These are phyloP conservation scores for Theocolax elegans DNA, from an alignment of 1,140 invertebrate species.

Conservation along the genomic window DNA sequence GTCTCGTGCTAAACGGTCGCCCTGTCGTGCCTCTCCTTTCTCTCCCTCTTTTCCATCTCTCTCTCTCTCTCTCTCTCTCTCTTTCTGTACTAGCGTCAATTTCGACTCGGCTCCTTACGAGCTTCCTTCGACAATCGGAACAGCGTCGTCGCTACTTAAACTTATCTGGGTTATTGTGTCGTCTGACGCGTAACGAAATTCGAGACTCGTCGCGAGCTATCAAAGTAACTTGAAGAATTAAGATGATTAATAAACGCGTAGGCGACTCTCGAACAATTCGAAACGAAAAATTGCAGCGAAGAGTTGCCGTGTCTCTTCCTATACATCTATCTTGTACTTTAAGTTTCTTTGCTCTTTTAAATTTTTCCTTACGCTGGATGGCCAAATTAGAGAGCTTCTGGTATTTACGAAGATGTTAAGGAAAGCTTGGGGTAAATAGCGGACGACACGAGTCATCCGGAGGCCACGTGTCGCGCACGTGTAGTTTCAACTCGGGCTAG, in stretches of 20 bases:
- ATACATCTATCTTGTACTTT: no score
- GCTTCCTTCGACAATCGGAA: neutral
- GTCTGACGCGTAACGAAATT: neutral
- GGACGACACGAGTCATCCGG: neutral
- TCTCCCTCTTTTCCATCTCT: no score
- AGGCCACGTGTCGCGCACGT: slow-evolving; percentile 6
- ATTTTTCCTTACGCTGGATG: no score
- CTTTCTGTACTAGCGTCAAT: no score
- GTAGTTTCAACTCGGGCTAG: neutral
- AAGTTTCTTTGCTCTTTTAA: no score
- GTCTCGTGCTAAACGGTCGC: slow-evolving; percentile 45
- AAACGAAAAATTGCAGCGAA: no score
- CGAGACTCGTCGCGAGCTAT: neutral
- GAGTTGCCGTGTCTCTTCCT: no score
- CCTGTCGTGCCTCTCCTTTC: slow-evolving; percentile 6
- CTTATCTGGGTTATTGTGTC: slow-evolving; percentile 5
- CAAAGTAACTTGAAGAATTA: neutral
- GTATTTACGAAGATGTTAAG: no score
- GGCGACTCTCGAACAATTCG: no score
- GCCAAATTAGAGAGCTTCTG: no score
- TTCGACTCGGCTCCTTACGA: neutral
- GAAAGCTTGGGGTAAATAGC: no score
- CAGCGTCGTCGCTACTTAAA: neutral
- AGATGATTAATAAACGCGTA: slow-evolving; percentile 11
- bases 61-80: no score